These are phyloP conservation scores for Catamblyrhynchus diadema DNA, from an alignment of 2,797 vertebrate genomes.

Conservation along the genomic window DNA sequence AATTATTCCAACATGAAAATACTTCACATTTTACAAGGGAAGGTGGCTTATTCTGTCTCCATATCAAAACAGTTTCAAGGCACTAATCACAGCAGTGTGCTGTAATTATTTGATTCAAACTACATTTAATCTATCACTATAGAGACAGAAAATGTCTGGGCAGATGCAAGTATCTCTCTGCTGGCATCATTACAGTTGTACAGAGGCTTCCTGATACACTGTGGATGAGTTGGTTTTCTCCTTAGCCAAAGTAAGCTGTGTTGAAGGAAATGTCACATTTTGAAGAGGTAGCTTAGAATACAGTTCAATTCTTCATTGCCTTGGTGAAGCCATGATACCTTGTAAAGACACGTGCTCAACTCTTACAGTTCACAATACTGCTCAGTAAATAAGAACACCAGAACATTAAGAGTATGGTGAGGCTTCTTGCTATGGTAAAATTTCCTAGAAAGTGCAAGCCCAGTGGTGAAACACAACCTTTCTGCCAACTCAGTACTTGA, in stretches of 20 bases:
- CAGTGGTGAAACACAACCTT: not conserved
- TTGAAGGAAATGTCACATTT: not conserved
- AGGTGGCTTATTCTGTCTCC: not conserved
- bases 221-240: not conserved
- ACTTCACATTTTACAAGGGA: not conserved
- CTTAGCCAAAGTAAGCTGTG: not conserved
- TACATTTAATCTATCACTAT: not conserved
- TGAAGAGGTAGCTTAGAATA: not conserved
- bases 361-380: not conserved
- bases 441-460: not conserved
- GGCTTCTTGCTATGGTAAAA: not conserved
- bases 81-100: not conserved
- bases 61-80: not conserved
- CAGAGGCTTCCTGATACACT: not conserved
- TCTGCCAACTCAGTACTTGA: not conserved
- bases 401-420: not conserved
- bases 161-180: not conserved
- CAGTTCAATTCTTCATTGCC: not conserved
- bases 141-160: not conserved
- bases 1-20: not conserved
- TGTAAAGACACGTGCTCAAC: not conserved
- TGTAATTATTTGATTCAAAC: not conserved
- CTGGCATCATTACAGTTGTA: not conserved
- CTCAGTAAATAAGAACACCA: not conserved
- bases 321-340: not conserved